These are phyloP conservation scores for Bimastos eiseni DNA, from an alignment of 2,888 invertebrate species.

Conservation along the genomic window DNA sequence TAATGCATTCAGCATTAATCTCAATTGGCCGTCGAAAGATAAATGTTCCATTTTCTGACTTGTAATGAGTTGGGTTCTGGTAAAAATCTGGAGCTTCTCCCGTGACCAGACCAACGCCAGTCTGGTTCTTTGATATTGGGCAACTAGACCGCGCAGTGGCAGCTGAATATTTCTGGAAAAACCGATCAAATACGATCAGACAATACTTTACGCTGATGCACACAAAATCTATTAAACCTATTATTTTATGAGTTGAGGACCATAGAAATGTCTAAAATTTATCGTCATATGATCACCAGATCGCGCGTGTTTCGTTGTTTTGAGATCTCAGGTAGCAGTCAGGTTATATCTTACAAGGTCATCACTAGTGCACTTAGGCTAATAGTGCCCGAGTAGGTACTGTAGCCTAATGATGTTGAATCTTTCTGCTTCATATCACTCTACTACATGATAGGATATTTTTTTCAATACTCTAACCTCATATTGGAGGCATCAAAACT, in stretches of 20 bases:
- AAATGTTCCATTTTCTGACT: neutral
- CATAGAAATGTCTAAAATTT: neutral
- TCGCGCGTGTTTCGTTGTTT: no score
- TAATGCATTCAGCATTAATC: constrained; percentile 13
- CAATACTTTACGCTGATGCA: neutral
- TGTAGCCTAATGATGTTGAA: neutral
- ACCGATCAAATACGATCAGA: neutral
- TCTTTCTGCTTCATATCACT: neutral
- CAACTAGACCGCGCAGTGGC: neutral
- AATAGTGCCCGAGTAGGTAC: no score
- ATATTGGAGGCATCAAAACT: no score
- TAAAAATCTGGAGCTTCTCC: neutral
- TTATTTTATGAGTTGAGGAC: neutral
- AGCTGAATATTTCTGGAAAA: neutral
- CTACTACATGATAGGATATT: neutral
- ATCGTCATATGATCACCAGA: no score
- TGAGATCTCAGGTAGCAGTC: no score
- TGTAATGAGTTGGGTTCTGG: constrained; percentile 13
- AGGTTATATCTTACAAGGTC: no score
- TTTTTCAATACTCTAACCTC: neutral
- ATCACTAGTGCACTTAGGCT: neutral
- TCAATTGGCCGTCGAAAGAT: constrained; percentile 6
- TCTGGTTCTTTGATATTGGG: neutral
- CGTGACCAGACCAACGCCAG: neutral
- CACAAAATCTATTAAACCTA: neutral